Evolutionary conservation across 2,888 invertebrate species (phyloP), one percentile per base, ranked within the genome.

Genomic region (Spilarctia lutea): DNA sequence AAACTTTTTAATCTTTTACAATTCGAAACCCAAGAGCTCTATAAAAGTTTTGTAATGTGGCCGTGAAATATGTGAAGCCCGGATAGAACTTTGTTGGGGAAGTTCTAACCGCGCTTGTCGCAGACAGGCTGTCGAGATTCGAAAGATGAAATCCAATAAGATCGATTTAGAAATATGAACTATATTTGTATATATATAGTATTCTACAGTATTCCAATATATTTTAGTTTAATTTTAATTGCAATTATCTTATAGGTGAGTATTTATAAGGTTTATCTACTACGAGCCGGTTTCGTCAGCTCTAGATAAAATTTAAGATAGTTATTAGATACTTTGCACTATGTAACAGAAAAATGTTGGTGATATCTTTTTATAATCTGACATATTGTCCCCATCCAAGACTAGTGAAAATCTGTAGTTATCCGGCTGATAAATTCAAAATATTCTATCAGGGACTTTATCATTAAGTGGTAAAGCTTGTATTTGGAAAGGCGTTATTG

Each of bases 11-110:
- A 86, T 83, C 81, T 81, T 82, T 80, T 81, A 79, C 76, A 81
- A 73, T 75, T 87, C 75, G 72, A 81, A 83, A 81, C 78, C 82
- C 73, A 65, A 76, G 79, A 83, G 84, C 83, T 79, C 78, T 84
- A 83, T 83, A 86, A 87, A 90, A 90, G 83, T 88, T 90, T 83
- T 81, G 80, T 86, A 87, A 87, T 83, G 84, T 83, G 86, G 81
- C 86, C 84, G 79, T 87, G 86, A 89, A 89, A 87, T 88, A 86
- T 88, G 85, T 87, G 85, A 83, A 77, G 72, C 68, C 81, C 78
- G 79, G 68, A 74, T 77, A 72, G 70, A 86, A 87, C 81, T 87
- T 87, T 77, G 66, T 72, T 76, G 74, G 75, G 45, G 65, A 82
- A 85, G 79, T 83, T 85, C 77, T 74, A 67, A 83, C 83, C 86